phyloP scores from a whole-genome alignment of 2,888 invertebrate genomes.

The Galeruca laticollis region DNA sequence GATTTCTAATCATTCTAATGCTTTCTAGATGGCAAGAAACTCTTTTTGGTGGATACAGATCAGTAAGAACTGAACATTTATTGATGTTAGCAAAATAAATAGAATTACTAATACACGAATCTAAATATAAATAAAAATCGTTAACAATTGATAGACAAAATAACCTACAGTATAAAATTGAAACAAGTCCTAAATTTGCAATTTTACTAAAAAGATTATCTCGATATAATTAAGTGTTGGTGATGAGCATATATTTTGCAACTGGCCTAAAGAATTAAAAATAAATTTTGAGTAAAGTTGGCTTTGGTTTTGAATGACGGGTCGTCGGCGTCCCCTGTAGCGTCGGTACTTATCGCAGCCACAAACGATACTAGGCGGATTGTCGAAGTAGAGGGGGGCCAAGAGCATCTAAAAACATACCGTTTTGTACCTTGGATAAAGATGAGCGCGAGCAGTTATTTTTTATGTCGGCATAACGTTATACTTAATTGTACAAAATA shows the following conservation, averaged over 20 bases:
- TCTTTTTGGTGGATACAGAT: too few relatives aligned
- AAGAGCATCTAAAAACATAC: constrained; percentile 24
- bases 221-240: not conserved
- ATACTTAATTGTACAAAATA: too few relatives aligned
- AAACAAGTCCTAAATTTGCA: not conserved
- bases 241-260: not conserved
- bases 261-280: constrained; percentile 19
- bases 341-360: constrained; percentile 11
- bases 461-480: constrained; percentile 5
- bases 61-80: too few relatives aligned
- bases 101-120: too few relatives aligned
- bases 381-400: constrained; percentile 22
- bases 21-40: too few relatives aligned
- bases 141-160: too few relatives aligned
- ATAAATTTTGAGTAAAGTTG: constrained; percentile 17
- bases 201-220: not conserved
- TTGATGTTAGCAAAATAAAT: too few relatives aligned
- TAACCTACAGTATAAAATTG: too few relatives aligned
- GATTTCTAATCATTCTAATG: too few relatives aligned
- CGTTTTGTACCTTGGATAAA: constrained; percentile 12
- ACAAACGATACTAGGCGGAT: constrained; percentile 4
- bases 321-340: constrained; percentile 20
- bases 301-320: constrained; percentile 21
- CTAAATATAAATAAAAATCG: too few relatives aligned
- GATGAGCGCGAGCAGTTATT: constrained; percentile 6